phyloP scores from a whole-genome alignment of 2,113 vertebrate genomes.

The Phyllopteryx taeniolatus region DNA sequence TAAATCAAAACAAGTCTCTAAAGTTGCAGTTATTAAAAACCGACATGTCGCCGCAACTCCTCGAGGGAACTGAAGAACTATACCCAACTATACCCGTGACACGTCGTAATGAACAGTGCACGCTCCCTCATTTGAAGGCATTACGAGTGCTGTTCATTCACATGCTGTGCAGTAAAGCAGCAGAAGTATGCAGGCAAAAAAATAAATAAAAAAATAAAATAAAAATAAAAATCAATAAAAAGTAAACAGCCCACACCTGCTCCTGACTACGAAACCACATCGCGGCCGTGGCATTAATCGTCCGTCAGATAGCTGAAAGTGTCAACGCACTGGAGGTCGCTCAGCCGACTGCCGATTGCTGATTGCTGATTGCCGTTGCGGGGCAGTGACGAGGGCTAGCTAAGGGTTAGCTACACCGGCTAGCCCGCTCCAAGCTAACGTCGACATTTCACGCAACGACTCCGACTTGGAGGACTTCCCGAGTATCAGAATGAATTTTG shows the following conservation, averaged over 20 bases:
- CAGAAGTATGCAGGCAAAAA: not conserved
- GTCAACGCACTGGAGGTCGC: not conserved
- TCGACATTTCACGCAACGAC: not conserved
- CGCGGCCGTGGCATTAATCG: not conserved
- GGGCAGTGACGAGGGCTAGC: slow-evolving; percentile 33
- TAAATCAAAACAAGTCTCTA: not conserved
- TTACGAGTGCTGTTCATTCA: slow-evolving; percentile 1
- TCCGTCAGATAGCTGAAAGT: not conserved
- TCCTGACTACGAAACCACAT: slow-evolving; percentile 44
- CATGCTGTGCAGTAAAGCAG: slow-evolving; percentile 7
- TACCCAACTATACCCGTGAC: too few species aligned
- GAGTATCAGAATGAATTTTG: not conserved
- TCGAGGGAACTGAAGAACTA: not conserved
- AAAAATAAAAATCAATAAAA: not conserved
- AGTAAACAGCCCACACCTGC: slow-evolving; percentile 51
- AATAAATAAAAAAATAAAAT: too few species aligned
- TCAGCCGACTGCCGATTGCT: not conserved
- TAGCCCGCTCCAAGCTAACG: not conserved
- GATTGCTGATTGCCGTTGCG: not conserved
- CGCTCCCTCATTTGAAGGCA: slow-evolving; percentile 31
- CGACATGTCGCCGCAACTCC: too few species aligned
- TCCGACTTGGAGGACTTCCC: not conserved
- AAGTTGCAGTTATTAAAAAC: not conserved
- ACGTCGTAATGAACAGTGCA: not conserved
- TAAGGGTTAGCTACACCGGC: slow-evolving; percentile 34